Conservation (phyloP, 2,888 invertebrate genomes). For the Orthosia incerta region DNA sequence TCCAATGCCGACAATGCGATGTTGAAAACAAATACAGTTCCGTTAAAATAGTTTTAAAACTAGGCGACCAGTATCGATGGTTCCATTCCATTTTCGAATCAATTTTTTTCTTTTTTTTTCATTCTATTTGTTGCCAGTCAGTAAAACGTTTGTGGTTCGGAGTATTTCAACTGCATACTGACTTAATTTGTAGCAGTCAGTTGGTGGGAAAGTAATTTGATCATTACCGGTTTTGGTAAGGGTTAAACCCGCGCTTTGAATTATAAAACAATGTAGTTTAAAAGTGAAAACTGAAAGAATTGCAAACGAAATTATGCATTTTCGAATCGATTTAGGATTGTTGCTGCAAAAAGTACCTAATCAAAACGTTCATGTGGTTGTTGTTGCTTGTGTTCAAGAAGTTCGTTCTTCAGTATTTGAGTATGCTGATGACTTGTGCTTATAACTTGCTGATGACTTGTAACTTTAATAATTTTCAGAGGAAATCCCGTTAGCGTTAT, state of each 20-base stretch:
- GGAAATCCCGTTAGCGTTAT: neutral
- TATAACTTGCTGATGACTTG: too few relatives aligned
- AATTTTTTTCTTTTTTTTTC: neutral
- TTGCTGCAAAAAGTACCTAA: neutral
- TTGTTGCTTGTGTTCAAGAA: neutral
- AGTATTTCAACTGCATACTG: conserved; percentile 31
- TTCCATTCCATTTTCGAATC: conserved; percentile 43
- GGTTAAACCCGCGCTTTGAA: neutral
- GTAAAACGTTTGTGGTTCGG: conserved; percentile 16
- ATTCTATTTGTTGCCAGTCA: conserved; percentile 25
- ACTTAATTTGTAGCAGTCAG: conserved; percentile 19
- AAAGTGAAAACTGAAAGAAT: neutral
- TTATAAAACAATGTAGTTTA: neutral
- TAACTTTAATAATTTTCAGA: neutral
- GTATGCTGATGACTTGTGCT: neutral
- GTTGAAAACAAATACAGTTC: conserved; percentile 3
- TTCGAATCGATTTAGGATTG: neutral
- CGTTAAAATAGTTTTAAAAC: conserved; percentile 22
- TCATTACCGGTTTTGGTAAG: neutral
- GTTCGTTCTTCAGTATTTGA: too few relatives aligned
- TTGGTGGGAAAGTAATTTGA: conserved; percentile 29
- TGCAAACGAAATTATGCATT: neutral
- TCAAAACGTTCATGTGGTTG: neutral
- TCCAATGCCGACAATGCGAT: neutral
- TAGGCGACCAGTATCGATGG: conserved; percentile 8